Base-by-base conservation (phyloP, 1,140 invertebrate species). In the Piezodorus guildinii region DNA sequence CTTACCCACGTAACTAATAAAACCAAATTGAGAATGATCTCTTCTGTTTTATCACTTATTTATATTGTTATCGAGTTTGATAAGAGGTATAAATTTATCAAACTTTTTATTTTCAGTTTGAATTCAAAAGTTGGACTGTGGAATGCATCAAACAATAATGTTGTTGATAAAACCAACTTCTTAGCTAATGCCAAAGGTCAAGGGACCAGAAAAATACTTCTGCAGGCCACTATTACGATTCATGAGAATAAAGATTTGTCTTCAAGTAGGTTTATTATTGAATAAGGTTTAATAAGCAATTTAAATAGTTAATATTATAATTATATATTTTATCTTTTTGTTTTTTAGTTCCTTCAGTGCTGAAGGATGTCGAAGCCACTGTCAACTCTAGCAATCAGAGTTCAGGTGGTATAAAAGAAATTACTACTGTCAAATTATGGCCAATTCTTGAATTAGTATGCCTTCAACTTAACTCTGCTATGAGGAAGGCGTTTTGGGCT, bases 391-490 rank as follows among this genome's bases (percentile, higher is more conserved):
- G 14, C 19, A 49, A n/a, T 6, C 46, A 49, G 46, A 17, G n/a
- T n/a, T 19, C 46, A 2, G 10, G 6, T 49, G 46, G 46, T 19
- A 49, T 25, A 2, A 56, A 23, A 16, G 17, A 56, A 8, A 39
- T 12, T 39, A 39, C 34, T 12, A 12, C 34, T 10, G 23, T 56
- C 1, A 70, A 74, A 54, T 45, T 77, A 15, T 78, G 74, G 75
- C 77, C 77, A 3, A 59, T 79, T 34, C 73, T 75, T 23, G 77
- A 79, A 39, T 74, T 76, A 25, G 64, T 77, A 9, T 74, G 75
- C 45, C 17, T 70, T 6, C 56, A 71, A 34, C 69, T 74, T 23
- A 66, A 68, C 39, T 16, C n/a, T 0, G 45, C 43, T 8, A 21
- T 63, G 1, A 25, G 68, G 52, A 21, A 56, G 23, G 52, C 6